A percentile compares a stretch with the other conserved stretches of the same genome.
These are phyloP conservation scores for Manduca sexta DNA, from an alignment of 1,140 invertebrate species.

Conservation along the genomic window DNA sequence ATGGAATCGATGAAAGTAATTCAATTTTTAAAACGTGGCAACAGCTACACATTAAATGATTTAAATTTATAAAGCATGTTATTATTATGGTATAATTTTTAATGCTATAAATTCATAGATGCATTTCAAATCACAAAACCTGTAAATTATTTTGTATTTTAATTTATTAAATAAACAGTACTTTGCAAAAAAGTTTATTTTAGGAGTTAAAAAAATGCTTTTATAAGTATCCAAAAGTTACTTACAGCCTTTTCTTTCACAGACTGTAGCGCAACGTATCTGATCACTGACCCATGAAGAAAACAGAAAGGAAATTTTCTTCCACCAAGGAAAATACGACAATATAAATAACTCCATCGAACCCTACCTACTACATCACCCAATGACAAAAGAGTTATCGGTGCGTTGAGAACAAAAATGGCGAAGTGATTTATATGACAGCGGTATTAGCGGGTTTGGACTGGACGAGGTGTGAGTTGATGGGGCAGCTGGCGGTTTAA, in stretches of 20 bases:
- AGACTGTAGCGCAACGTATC: constrained; percentile 40
- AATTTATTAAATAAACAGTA: neutral
- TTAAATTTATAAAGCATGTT: too few relatives aligned
- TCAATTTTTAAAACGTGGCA: too few relatives aligned
- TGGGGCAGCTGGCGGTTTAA: too few relatives aligned
- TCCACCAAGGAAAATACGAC: constrained; percentile 65
- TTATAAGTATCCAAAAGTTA: neutral
- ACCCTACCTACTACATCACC: constrained; percentile 59
- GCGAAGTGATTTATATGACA: constrained; percentile 59
- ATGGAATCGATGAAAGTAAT: too few relatives aligned
- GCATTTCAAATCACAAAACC: too few relatives aligned
- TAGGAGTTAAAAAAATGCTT: neutral
- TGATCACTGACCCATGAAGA: constrained; percentile 72
- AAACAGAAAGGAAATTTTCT: constrained; percentile 71
- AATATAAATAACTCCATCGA: constrained; percentile 72
- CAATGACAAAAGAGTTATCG: constrained; percentile 73
- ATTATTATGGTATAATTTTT: too few relatives aligned
- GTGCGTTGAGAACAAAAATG: constrained; percentile 74
- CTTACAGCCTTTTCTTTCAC: neutral
- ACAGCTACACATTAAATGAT: too few relatives aligned
- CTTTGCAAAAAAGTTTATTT: neutral
- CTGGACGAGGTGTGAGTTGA: constrained; percentile 1
- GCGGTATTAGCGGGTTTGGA: constrained; percentile 42
- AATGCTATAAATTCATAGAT: too few relatives aligned
- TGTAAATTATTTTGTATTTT: too few relatives aligned